Evolutionary conservation across 2,113 vertebrate genomes (phyloP).

Genomic region (Lanius collurio): DNA sequence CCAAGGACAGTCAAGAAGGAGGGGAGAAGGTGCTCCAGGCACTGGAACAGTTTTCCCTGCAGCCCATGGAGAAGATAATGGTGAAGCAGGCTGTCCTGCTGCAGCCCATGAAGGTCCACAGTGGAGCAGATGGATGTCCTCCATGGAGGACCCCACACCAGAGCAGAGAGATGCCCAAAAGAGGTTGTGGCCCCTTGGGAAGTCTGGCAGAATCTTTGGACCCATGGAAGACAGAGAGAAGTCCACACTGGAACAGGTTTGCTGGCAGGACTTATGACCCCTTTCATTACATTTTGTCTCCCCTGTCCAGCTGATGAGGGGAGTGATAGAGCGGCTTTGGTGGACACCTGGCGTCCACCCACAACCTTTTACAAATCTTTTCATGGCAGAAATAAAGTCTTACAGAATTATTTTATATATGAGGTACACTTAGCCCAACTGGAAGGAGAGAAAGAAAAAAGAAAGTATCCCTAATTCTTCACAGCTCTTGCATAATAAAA

Average conservation of each 20-base stretch:
- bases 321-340: accelerated
- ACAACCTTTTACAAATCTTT: neutral
- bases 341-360: neutral
- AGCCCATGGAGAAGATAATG: neutral
- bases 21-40: neutral
- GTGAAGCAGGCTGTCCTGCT: neutral
- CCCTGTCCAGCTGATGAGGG: neutral
- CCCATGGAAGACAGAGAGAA: neutral
- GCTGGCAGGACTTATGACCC: neutral
- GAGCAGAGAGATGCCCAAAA: neutral
- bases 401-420: neutral
- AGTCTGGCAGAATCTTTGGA: neutral
- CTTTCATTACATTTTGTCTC: neutral
- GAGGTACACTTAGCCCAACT: neutral
- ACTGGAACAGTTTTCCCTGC: neutral
- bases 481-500: neutral
- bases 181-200: neutral
- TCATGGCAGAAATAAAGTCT: neutral
- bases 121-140: neutral
- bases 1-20: neutral
- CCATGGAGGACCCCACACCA: neutral
- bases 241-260: neutral
- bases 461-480: neutral
- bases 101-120: neutral
- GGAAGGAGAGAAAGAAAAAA: neutral